Conservation (phyloP, 1,140 invertebrate genomes). For the Nasonia giraulti region DNA sequence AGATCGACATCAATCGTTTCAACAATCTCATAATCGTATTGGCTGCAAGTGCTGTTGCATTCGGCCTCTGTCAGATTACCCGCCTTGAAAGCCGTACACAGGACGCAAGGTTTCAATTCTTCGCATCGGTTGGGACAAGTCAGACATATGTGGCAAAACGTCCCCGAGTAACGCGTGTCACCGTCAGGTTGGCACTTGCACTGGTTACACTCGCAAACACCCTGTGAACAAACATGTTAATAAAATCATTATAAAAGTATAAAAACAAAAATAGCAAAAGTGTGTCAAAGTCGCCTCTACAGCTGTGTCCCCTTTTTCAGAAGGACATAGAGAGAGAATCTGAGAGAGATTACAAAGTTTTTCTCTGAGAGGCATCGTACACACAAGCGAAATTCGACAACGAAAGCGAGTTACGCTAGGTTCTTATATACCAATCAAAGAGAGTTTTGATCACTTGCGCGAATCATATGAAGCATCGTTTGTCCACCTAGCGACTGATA, state of each 20-base stretch:
- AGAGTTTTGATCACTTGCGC: too few relatives aligned
- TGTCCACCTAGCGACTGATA: too few relatives aligned
- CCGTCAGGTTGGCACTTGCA: constrained; percentile 86
- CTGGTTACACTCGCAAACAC: constrained; percentile 90
- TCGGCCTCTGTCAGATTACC: constrained; percentile 81
- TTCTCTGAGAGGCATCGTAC: too few relatives aligned
- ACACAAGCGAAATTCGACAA: too few relatives aligned
- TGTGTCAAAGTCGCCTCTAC: neutral
- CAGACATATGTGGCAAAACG: constrained; percentile 95
- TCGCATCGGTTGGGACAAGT: constrained; percentile 91
- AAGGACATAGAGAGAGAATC: too few relatives aligned
- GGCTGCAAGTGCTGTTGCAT: constrained; percentile 77
- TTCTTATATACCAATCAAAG: too few relatives aligned
- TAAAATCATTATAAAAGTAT: neutral
- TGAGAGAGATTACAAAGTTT: too few relatives aligned
- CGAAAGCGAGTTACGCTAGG: too few relatives aligned
- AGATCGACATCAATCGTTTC: constrained; percentile 80
- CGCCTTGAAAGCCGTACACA: constrained; percentile 90
- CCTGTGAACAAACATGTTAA: constrained; percentile 72
- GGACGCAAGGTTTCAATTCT: constrained; percentile 93
- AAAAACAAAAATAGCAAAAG: neutral
- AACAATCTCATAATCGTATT: constrained; percentile 77
- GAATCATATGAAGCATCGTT: too few relatives aligned
- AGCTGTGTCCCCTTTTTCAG: too few relatives aligned
- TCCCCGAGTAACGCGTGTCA: constrained; percentile 85